Evolutionary conservation across 2,888 invertebrate species (phyloP).

Genomic region (Pristionchus arcanus): DNA sequence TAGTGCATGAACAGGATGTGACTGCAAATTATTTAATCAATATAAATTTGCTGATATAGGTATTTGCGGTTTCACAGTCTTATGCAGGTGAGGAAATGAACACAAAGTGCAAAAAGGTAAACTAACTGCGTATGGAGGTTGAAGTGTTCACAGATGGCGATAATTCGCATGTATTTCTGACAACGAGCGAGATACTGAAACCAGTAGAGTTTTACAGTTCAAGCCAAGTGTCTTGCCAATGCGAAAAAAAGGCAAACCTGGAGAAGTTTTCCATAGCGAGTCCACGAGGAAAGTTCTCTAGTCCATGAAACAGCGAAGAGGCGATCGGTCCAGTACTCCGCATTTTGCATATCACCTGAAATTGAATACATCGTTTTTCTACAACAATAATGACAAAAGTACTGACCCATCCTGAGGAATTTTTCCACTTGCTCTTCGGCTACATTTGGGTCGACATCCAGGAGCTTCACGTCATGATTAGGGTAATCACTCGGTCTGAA

Average conservation of each 20-base stretch:
- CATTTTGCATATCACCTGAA: conserved; percentile 40
- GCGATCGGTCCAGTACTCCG: conserved; percentile 51
- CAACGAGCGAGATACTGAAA: conserved; percentile 47
- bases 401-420: conserved; percentile 28
- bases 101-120: background rate
- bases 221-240: background rate
- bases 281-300: background rate
- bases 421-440: background rate
- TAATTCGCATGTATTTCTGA: conserved; percentile 5
- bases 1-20: conserved; percentile 70
- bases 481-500: background rate
- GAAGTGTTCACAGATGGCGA: conserved; percentile 43
- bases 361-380: background rate
- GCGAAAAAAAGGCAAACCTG: background rate
- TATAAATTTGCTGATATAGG: no score
- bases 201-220: background rate
- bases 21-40: conserved; percentile 13
- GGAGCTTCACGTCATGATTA: conserved; percentile 33
- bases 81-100: background rate
- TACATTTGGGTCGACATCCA: conserved; percentile 2
- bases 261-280: conserved; percentile 14
- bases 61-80: background rate
- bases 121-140: conserved; percentile 47
- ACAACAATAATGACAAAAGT: background rate
- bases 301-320: conserved; percentile 31